Percentiles rank a stretch among this genome's conserved stretches.
These are phyloP conservation scores for Pyxicephalus adspersus DNA, from an alignment of 2,113 vertebrate species.

Conservation along the genomic window DNA sequence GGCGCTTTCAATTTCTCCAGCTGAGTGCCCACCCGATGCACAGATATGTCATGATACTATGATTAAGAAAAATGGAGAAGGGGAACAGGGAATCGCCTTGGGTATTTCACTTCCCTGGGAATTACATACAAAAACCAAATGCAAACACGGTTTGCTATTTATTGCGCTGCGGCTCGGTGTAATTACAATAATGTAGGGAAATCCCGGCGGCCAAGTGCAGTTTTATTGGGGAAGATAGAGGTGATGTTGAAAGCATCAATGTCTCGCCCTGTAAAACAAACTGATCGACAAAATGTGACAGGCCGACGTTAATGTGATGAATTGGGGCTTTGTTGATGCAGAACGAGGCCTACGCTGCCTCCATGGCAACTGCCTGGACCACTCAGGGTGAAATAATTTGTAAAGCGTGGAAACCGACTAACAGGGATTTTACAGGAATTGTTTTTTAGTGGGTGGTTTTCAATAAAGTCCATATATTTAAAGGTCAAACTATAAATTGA, in stretches of 20 bases:
- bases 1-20: slow-evolving; percentile 19
- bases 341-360: slow-evolving; percentile 10
- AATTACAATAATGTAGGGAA: background rate
- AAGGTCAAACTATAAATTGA: too few species aligned
- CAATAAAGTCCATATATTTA: too few species aligned
- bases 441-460: too few species aligned
- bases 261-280: slow-evolving; percentile 5
- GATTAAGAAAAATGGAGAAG: slow-evolving; percentile 24
- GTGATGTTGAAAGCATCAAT: slow-evolving; percentile 17
- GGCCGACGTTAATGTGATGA: slow-evolving; percentile 38
- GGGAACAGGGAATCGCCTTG: background rate
- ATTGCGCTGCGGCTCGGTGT: background rate
- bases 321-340: slow-evolving; percentile 25
- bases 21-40: background rate
- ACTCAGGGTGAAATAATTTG: background rate
- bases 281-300: slow-evolving; percentile 28
- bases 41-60: background rate
- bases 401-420: background rate
- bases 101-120: background rate
- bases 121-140: background rate
- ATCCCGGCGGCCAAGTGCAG: background rate
- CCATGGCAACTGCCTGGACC: slow-evolving; percentile 9
- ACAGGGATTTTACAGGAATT: too few species aligned
- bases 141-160: background rate
- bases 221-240: background rate